phyloP scores from a whole-genome alignment of 1,140 invertebrate genomes.

The Meloidogyne hapla region DNA sequence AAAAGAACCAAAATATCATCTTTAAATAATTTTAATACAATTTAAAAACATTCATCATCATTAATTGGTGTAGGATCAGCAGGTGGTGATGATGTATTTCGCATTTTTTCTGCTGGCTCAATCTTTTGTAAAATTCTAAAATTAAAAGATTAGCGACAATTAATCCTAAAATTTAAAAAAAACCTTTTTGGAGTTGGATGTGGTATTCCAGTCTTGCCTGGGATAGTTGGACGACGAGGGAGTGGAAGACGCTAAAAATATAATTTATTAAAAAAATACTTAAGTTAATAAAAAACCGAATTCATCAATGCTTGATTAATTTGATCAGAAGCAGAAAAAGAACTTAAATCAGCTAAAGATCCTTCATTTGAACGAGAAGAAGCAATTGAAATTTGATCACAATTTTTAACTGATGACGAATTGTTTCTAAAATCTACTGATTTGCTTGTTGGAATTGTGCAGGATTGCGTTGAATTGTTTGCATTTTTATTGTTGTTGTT shows the following conservation, averaged over 20 bases:
- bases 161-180: background rate
- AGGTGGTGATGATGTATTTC: constrained; percentile 3
- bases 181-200: constrained; percentile 24
- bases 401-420: constrained; percentile 2
- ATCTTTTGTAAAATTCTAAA: constrained; percentile 13
- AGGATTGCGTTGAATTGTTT: constrained; percentile 1
- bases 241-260: constrained; percentile 41
- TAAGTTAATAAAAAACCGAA: constrained; percentile 26
- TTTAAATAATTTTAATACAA: background rate
- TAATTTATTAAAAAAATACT: background rate
- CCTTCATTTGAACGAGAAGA: constrained; percentile 40
- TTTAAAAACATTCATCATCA: constrained; percentile 27
- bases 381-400: constrained; percentile 24
- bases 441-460: constrained; percentile 29
- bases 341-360: constrained; percentile 34
- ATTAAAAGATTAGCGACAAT: background rate
- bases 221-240: constrained; percentile 35
- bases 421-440: constrained; percentile 38
- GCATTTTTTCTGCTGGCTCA: background rate
- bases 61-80: constrained; percentile 10
- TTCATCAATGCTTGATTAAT: constrained; percentile 20
- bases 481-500: background rate
- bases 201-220: constrained; percentile 40
- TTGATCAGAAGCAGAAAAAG: constrained; percentile 14
- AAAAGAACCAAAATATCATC: background rate